Evolutionary conservation across 2,113 vertebrate genomes (phyloP).

Genomic region (Pyxicephalus adspersus): DNA sequence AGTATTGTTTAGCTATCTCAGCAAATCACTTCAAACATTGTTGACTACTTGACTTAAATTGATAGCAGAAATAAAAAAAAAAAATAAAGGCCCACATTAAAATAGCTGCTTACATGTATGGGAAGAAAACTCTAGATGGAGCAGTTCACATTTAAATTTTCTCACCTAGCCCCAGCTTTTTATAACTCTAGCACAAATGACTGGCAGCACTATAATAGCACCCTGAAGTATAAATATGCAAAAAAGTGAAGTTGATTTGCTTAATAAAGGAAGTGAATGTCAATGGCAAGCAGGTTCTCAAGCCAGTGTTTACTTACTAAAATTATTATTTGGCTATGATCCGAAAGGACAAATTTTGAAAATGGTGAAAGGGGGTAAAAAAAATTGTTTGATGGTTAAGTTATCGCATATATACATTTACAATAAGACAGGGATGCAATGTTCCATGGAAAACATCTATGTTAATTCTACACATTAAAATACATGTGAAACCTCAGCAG

Average conservation of each 20-base stretch:
- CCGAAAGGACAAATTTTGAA: slow-evolving; percentile 35
- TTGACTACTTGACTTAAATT: slow-evolving; percentile 17
- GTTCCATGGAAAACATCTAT: neutral
- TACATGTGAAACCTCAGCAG: neutral
- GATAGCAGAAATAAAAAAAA: slow-evolving; percentile 33
- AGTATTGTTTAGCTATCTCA: slow-evolving; percentile 22
- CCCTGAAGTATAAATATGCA: slow-evolving; percentile 56
- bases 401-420: neutral
- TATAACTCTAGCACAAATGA: slow-evolving; percentile 56
- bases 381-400: slow-evolving; percentile 38
- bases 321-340: slow-evolving; percentile 56
- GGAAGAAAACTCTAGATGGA: slow-evolving; percentile 74
- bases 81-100: slow-evolving; percentile 27
- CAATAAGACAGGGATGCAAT: slow-evolving; percentile 37
- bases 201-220: slow-evolving; percentile 54
- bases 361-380: neutral
- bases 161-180: slow-evolving; percentile 54
- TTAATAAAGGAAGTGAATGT: slow-evolving; percentile 49
- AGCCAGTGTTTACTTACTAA: slow-evolving; percentile 41
- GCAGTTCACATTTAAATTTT: slow-evolving; percentile 70
- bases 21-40: slow-evolving; percentile 1
- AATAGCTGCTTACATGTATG: slow-evolving; percentile 50
- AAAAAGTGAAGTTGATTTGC: slow-evolving; percentile 50
- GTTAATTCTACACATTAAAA: neutral
- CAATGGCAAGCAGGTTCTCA: slow-evolving; percentile 50